Base-by-base conservation (phyloP, 2,113 vertebrate species). In the Malurus cyaneus region DNA sequence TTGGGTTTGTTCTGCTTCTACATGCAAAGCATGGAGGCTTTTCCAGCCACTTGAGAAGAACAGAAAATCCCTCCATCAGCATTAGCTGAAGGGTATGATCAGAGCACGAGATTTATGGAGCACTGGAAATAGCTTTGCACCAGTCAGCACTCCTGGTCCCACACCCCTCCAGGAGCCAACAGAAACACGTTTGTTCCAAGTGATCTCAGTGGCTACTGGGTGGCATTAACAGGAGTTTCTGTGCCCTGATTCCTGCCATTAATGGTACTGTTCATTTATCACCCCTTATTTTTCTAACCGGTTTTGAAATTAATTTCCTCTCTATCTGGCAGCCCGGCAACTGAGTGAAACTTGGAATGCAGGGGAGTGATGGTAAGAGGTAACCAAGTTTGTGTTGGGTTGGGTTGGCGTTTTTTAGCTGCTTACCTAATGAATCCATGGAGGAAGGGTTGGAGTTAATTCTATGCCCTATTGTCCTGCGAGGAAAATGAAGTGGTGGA, bases 51-150 rank as follows among this genome's bases (percentile, higher is more conserved):
- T 47, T 77, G 65, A 88, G 80, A 52, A 88, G 66, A 81, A 29
- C 71, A 86, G 66, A 92, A 93, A 92, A 92, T 86, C 67, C 32
- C 15, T 87, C 42, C 36, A 20, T 91, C 84, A 89, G 74, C 78
- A 59, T 59, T 77, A 77, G 46, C 12, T 8, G 14, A 72, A 73
- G 54, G 62, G 71, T 42, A 20, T 16, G 54, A 78, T 91, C 59
- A 46, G 71, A 85, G 47, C 10, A 7, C 0, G 2, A 78, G 89
- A 60, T 92, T 90, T 86, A 49, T 88, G 52, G 71, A 89, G 64
- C 44, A 19, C 89, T 95, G 41, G 47, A 95, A 96, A 84, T 92
- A 95, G 46, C 44, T 92, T 74, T 88, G 67, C 52, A 41, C 15
- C n/a, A 66, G 88, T 95, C 94, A 96, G 92, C 95, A 60, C 8